Conservation (phyloP, 1,140 invertebrate species). For the Pentalonia nigronervosa region DNA sequence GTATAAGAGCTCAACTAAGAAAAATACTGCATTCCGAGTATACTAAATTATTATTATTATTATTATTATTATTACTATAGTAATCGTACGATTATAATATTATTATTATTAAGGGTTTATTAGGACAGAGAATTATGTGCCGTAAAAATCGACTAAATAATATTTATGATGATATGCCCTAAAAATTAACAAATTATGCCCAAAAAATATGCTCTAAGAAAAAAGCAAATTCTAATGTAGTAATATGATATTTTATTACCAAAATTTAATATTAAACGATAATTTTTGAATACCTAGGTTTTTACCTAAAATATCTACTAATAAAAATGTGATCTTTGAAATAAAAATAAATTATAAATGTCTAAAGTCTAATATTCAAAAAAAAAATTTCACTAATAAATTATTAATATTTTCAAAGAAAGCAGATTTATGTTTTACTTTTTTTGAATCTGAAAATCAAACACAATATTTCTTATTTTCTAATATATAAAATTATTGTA, state of each 20-base stretch:
- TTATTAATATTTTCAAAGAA: neutral
- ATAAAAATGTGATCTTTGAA: constrained; percentile 13
- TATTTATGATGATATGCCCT: constrained; percentile 3
- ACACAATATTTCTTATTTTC: neutral
- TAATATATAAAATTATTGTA: neutral
- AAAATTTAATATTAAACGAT: neutral
- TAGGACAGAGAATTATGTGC: neutral
- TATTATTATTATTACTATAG: neutral
- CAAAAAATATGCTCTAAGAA: neutral
- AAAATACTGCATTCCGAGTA: constrained; percentile 19
- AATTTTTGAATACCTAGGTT: neutral
- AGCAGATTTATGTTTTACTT: neutral
- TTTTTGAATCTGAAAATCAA: neutral
- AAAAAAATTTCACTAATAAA: neutral
- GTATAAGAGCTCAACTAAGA: constrained; percentile 53
- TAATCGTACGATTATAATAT: neutral
- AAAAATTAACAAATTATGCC: constrained; percentile 13
- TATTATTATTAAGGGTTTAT: neutral
- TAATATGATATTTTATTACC: neutral
- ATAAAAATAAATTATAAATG: constrained; percentile 12
- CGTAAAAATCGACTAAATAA: neutral
- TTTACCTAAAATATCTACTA: neutral
- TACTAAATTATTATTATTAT: neutral
- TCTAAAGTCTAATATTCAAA: neutral
- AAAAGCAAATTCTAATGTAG: constrained; percentile 10